phyloP scores from a whole-genome alignment of 1,140 invertebrate species.

The Mycetomoellerius zeteki region DNA sequence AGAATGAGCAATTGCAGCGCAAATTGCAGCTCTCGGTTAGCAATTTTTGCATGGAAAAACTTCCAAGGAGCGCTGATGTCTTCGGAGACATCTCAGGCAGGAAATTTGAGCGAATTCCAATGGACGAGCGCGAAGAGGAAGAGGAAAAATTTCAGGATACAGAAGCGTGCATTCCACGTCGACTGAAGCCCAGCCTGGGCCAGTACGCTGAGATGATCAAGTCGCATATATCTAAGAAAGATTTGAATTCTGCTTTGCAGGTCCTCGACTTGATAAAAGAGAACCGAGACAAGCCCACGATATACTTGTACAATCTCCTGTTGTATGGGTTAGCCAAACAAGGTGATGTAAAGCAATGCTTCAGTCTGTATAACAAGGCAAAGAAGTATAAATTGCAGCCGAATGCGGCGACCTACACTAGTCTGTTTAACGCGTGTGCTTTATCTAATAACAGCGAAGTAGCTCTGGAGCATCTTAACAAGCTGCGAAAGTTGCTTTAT shows the following conservation, averaged over 20 bases:
- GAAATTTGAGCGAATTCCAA: conserved; percentile 73
- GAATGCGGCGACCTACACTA: conserved; percentile 92
- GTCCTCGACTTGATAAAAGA: conserved; percentile 93
- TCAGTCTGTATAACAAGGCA: conserved; percentile 93
- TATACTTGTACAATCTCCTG: conserved; percentile 93
- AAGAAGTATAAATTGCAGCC: conserved; percentile 91
- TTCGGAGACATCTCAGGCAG: conserved; percentile 82
- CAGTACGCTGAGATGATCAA: conserved; percentile 91
- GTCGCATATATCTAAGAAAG: conserved; percentile 88
- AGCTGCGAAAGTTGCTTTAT: conserved; percentile 87
- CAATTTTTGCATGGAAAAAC: conserved; percentile 28
- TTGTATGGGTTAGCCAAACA: conserved; percentile 93
- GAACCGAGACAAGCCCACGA: conserved; percentile 92
- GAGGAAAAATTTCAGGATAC: conserved; percentile 81
- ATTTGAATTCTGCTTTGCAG: conserved; percentile 91
- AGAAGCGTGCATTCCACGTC: conserved; percentile 65
- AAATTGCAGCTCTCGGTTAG: not conserved
- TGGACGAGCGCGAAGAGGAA: conserved; percentile 79
- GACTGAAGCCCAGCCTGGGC: conserved; percentile 85
- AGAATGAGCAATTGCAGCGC: not conserved
- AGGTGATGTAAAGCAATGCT: conserved; percentile 95
- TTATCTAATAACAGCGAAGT: conserved; percentile 91
- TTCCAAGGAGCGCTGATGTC: conserved; percentile 73
- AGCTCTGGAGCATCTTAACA: conserved; percentile 86
- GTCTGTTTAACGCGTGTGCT: conserved; percentile 95